Percentiles rank a stretch among this genome's conserved stretches.
These are phyloP conservation scores for Nymphalis polychloros DNA, from an alignment of 2,888 invertebrate genomes.

Conservation along the genomic window DNA sequence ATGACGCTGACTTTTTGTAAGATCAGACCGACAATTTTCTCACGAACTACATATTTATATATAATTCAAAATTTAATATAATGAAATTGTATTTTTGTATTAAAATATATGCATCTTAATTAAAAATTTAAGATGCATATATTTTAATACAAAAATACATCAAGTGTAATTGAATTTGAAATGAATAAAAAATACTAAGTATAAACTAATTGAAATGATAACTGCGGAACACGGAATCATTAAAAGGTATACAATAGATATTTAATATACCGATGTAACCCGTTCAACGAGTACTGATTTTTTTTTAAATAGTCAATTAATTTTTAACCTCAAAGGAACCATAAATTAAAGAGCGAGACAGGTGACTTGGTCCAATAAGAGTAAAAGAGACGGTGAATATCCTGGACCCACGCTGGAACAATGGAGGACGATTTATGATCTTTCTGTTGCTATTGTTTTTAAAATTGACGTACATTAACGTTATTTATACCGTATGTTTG, in stretches of 20 bases:
- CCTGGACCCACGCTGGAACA: conserved; percentile 5
- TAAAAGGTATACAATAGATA: conserved; percentile 33
- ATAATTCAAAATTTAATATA: no score
- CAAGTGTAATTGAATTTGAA: background rate
- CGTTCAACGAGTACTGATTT: conserved; percentile 14
- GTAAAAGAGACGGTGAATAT: background rate
- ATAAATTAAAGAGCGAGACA: conserved; percentile 4
- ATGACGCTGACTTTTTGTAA: no score
- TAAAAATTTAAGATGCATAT: no score
- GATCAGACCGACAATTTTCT: no score
- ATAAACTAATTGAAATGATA: background rate
- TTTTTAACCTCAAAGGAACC: background rate
- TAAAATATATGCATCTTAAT: no score
- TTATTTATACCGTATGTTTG: conserved; percentile 4
- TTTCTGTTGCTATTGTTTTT: conserved; percentile 10
- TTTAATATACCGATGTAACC: conserved; percentile 19
- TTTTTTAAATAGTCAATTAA: conserved; percentile 3
- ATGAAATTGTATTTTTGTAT: no score
- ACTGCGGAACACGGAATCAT: background rate
- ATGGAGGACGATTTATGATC: conserved; percentile 5
- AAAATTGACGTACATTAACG: background rate
- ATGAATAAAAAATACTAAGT: background rate
- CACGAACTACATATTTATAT: no score
- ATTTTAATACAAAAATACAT: background rate
- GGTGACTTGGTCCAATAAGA: background rate